Base-by-base conservation (phyloP, 2,888 invertebrate genomes). In the Aplocera efformata region DNA sequence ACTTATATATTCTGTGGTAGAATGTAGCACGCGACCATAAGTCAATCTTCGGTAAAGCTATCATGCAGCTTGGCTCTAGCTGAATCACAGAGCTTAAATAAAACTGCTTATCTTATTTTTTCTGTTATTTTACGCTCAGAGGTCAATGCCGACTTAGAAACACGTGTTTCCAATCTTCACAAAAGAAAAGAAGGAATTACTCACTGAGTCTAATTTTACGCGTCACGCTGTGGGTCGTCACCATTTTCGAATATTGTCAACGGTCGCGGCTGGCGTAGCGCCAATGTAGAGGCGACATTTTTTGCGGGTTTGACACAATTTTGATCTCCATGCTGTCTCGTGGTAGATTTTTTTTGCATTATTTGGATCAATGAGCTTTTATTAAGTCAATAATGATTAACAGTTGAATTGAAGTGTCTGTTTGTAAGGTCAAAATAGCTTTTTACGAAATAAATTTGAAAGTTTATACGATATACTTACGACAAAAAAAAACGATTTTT, bases 241-340 rank as follows among this genome's bases (percentile, higher is more conserved):
- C 68, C 73, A 70, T 74, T 73, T 72, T 64, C 63, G 61, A 66
- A 60, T 60, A 61, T 59, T 60, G 63, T 67, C 60, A 53, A 53
- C 54, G 23, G 53, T 47, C 48, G 23, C 23, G 40, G 32, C 57
- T 79, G 83, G 83, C 74, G 40, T n/a, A 10, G n/a, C 48, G 75
- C 81, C 82, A 81, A 58, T 23, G 36, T 45, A 48, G n/a, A 50
- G 63, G 59, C 58, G 76, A 73, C 80, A 80, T 74, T 74, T 75
- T 80, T 80, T 66, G 72, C 79, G 68, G 44, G 62, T 54, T 51
- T 78, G 80, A 76, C 83, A 81, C 57, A 52, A 62, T 71, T 76
- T 63, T 58, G 42, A 58, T 50, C 63, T 49, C 74, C 81, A 75
- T 72, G 76, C 78, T 52, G 82, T 82, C 82, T 82, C 67, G 57